Evolutionary conservation across 2,888 invertebrate species (phyloP), one percentile per base, ranked within the genome.

Genomic region (Trichacis sp.): DNA sequence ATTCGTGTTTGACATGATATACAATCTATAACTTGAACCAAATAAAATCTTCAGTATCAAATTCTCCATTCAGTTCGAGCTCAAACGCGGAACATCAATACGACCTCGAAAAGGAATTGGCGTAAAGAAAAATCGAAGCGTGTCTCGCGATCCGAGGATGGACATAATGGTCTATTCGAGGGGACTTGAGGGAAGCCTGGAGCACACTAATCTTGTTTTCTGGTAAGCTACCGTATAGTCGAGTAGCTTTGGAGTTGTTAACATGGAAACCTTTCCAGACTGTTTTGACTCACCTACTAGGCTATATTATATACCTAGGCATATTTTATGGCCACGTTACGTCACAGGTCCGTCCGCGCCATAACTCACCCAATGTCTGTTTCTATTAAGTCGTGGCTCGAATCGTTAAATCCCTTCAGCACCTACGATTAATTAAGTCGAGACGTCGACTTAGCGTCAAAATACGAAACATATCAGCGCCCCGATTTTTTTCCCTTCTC

Each of bases 321-420:
- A 72, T 74, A 70, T 71, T 77, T 77, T 77, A 77, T 71, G 72
- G 73, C 58, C 64, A 63, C 69, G 72, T 76, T 74, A 74, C 73
- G 71, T 77, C 77, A 77, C 71, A 68, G 71, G 72, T 67, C 61
- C 69, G 67, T 69, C 72, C 71, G 67, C 72, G 67, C 72, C 70
- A 77, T 77, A 77, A 77, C 73, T 77, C 74, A 77, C 70, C 69
- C 69, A 70, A 8, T 70, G 73, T 73, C 73, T 67, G 69, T 75
- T 74, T 73, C 73, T 73, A 72, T 73, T 69, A 71, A 67, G 67
- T 61, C 60, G 67, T 58, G 67, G 62, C 55, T 68, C 56, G 42
- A 49, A 68, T 70, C 68, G 59, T 60, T 58, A 57, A 64, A 51
- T 53, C 62, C 62, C 50, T 42, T 57, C 57, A 48, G 54, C 50